phyloP scores from a whole-genome alignment of 1,140 invertebrate genomes.

The Philopotamus ludificatus region DNA sequence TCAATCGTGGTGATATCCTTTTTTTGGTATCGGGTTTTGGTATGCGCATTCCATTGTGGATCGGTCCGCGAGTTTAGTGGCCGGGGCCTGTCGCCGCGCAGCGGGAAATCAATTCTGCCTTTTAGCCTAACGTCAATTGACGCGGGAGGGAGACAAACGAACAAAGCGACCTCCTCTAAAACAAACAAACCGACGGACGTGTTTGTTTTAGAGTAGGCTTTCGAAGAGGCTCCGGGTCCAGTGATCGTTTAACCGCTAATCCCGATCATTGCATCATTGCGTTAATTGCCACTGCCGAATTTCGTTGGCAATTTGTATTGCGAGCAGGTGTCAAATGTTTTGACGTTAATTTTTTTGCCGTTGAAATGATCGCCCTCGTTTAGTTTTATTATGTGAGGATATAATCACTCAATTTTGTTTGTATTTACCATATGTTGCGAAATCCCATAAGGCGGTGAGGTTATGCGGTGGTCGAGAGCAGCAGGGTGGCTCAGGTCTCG shows the following conservation, averaged over 20 bases:
- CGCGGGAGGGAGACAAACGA: neutral
- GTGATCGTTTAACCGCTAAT: no score
- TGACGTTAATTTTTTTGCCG: no score
- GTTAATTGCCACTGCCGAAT: no score
- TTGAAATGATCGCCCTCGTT: no score
- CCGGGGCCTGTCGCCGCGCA: slow-evolving; percentile 35
- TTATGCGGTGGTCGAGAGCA: neutral
- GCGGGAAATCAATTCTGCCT: slow-evolving; percentile 38
- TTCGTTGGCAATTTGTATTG: no score
- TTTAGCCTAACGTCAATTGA: slow-evolving; percentile 21
- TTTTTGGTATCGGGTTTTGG: slow-evolving; percentile 3
- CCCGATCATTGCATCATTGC: no score
- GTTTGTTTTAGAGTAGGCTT: no score
- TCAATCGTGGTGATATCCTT: slow-evolving; percentile 9
- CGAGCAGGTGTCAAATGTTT: no score
- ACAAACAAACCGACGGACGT: neutral
- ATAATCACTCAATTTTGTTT: slow-evolving; percentile 17
- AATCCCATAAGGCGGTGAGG: neutral
- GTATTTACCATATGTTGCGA: slow-evolving; percentile 20
- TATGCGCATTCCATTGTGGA: slow-evolving; percentile 14
- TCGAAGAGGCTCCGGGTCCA: no score
- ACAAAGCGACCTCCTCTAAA: neutral
- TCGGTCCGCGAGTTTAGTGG: slow-evolving; percentile 21
- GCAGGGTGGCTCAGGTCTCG: slow-evolving; percentile 22
- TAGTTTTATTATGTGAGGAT: no score